Percentiles rank a stretch among this genome's conserved stretches.
These are phyloP conservation scores for Cyrtorhinus lividipennis DNA, from an alignment of 1,140 invertebrate species.

Conservation along the genomic window DNA sequence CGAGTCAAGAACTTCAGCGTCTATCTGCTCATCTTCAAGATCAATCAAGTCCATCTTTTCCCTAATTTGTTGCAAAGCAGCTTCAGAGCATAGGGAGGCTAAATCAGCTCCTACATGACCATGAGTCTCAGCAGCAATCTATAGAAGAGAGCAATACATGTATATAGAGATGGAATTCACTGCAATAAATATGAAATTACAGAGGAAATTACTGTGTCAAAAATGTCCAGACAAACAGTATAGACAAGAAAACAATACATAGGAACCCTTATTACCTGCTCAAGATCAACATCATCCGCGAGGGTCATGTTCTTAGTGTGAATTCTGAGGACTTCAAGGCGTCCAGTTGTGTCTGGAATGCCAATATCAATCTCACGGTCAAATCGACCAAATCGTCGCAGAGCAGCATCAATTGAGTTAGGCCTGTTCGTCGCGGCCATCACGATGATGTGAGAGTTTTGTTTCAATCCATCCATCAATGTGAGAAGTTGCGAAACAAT, in stretches of 20 bases:
- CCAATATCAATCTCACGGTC: conserved; percentile 99
- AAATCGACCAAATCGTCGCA: conserved; percentile 95
- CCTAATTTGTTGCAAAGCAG: conserved; percentile 97
- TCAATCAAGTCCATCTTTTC: conserved; percentile 99
- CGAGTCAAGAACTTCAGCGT: conserved; percentile 93
- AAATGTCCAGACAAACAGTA: not conserved
- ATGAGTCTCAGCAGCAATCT: conserved; percentile 96
- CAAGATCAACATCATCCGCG: conserved; percentile 93
- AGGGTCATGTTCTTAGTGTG: conserved; percentile 99
- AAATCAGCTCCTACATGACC: conserved; percentile 98
- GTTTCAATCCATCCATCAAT: conserved; percentile 99
- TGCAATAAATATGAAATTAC: no score
- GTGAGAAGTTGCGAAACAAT: conserved; percentile 98
- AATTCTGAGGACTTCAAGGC: conserved; percentile 92
- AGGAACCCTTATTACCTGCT: conserved; percentile 88
- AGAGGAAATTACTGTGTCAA: no score
- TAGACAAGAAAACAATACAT: conserved; percentile 5
- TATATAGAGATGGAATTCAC: no score
- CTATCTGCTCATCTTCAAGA: conserved; percentile 97
- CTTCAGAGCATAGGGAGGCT: conserved; percentile 97
- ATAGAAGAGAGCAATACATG: no score
- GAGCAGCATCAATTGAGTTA: conserved; percentile 94
- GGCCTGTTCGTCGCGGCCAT: conserved; percentile 99
- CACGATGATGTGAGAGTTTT: conserved; percentile 94
- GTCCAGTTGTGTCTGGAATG: conserved; percentile 95